Evolutionary conservation across 2,797 vertebrate genomes (phyloP).

Genomic region (Gadopsis bispinosus): DNA sequence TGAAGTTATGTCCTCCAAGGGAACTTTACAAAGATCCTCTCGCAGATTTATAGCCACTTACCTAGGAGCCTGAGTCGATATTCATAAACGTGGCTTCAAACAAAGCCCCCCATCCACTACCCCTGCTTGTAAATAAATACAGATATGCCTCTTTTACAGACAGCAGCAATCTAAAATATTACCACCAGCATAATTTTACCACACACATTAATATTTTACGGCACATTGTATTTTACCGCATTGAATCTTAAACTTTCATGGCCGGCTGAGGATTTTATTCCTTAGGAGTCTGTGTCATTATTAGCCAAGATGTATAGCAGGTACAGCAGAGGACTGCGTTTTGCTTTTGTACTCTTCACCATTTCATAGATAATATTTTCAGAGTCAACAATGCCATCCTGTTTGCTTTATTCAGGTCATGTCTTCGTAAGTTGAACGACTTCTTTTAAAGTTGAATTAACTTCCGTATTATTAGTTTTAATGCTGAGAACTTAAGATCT

Average conservation of each 20-base stretch:
- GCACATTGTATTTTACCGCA: constrained; percentile 86
- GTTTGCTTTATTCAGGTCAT: constrained; percentile 27
- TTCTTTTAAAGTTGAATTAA: constrained; percentile 8
- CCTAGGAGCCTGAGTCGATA: constrained; percentile 83
- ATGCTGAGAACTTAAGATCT: background rate
- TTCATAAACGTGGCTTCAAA: constrained; percentile 88
- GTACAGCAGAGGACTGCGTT: constrained; percentile 32
- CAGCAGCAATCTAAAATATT: constrained; percentile 88
- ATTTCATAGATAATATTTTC: constrained; percentile 49
- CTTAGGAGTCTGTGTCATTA: constrained; percentile 71
- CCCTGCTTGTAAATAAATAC: constrained; percentile 87
- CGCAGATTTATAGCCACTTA: constrained; percentile 87
- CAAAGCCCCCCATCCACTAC: constrained; percentile 82
- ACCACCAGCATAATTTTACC: constrained; percentile 87
- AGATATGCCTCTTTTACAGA: constrained; percentile 88
- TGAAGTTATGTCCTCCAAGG: constrained; percentile 85
- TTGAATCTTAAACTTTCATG: constrained; percentile 86
- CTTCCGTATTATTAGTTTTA: background rate
- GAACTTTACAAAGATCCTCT: constrained; percentile 83
- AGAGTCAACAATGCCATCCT: constrained; percentile 14
- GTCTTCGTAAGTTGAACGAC: constrained; percentile 13
- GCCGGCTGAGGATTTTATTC: constrained; percentile 79
- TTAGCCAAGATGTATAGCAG: constrained; percentile 67
- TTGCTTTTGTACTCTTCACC: constrained; percentile 35
- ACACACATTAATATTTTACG: constrained; percentile 87